Conservation (phyloP, 2,888 invertebrate genomes). For the Pristionchus mayeri region DNA sequence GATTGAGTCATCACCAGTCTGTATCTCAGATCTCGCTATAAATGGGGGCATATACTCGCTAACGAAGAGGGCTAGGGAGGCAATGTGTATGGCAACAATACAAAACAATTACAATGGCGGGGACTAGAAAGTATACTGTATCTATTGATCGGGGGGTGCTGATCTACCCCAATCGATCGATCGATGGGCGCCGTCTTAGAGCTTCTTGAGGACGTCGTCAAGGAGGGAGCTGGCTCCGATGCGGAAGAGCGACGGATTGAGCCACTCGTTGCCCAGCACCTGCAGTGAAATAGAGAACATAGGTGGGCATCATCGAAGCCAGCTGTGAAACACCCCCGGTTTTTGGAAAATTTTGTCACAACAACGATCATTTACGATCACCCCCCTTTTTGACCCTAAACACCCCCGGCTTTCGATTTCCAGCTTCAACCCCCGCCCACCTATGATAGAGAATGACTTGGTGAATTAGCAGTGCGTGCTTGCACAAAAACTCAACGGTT, state of each 20-base stretch:
- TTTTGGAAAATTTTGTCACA: no score
- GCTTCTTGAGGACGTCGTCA: slow-evolving; percentile 80
- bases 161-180: neutral
- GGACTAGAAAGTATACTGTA: neutral
- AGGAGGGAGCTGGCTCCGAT: slow-evolving; percentile 95
- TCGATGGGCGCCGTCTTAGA: slow-evolving; percentile 50
- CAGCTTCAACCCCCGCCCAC: no score
- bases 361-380: no score
- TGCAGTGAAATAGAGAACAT: slow-evolving; percentile 51
- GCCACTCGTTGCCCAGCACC: slow-evolving; percentile 90
- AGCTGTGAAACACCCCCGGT: no score
- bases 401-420: no score
- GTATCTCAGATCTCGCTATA: slow-evolving; percentile 5
- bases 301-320: no score
- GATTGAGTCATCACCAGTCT: neutral
- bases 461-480: no score
- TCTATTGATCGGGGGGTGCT: neutral
- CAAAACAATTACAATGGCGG: neutral
- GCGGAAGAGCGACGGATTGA: slow-evolving; percentile 84
- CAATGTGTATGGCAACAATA: slow-evolving; percentile 31
- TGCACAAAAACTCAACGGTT: no score
- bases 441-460: no score
- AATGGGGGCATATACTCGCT: neutral
- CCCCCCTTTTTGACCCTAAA: no score
- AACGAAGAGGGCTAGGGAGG: neutral